Evolutionary conservation across 2,797 vertebrate genomes (phyloP).

Genomic region (Trachurus trachurus): DNA sequence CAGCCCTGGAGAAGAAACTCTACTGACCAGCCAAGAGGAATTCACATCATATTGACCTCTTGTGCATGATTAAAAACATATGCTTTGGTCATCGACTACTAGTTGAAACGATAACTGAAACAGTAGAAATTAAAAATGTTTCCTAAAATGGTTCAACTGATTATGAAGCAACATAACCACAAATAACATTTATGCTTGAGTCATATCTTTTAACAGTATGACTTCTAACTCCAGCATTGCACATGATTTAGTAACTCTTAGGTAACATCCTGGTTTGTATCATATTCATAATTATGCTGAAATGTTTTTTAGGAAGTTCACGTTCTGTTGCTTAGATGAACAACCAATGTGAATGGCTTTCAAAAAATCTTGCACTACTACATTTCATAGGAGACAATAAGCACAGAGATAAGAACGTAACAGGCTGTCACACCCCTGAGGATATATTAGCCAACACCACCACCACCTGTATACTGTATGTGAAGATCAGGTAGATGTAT

Average conservation of each 20-base stretch:
- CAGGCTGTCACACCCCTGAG: constrained; percentile 20
- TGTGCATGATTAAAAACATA: constrained; percentile 8
- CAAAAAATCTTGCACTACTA: constrained; percentile 65
- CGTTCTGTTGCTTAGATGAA: constrained; percentile 14
- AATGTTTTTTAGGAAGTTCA: not conserved
- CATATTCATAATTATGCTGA: no score
- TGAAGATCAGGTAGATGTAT: not conserved
- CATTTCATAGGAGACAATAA: constrained; percentile 57
- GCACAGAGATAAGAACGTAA: constrained; percentile 29
- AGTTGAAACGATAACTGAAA: not conserved
- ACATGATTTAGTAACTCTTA: not conserved
- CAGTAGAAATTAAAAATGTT: no score
- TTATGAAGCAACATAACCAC: not conserved
- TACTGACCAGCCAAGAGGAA: not conserved
- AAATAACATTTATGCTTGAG: not conserved
- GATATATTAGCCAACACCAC: constrained; percentile 30
- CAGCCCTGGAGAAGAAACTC: not conserved
- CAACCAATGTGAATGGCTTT: constrained; percentile 28
- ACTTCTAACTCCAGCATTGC: not conserved
- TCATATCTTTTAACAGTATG: not conserved
- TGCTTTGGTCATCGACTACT: not conserved
- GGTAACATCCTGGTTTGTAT: not conserved
- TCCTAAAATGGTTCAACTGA: not conserved
- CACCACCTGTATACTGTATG: not conserved
- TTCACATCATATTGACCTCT: not conserved